phyloP scores from a whole-genome alignment of 2,113 vertebrate species.

The Nycticryphes semicollaris region DNA sequence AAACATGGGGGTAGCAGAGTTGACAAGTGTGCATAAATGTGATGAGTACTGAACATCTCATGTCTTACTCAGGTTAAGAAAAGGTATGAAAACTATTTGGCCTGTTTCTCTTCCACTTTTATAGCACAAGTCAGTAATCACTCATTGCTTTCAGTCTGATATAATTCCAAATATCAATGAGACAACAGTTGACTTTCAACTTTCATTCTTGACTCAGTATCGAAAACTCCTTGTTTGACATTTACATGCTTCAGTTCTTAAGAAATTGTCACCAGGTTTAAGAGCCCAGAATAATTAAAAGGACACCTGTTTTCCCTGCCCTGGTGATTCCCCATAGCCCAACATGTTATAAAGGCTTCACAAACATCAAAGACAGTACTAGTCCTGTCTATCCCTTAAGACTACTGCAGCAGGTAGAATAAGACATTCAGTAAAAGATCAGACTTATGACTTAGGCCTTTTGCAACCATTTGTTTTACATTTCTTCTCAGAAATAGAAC shows the following conservation, averaged over 20 bases:
- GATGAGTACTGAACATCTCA: not conserved
- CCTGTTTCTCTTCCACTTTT: not conserved
- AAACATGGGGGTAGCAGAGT: rapidly evolving
- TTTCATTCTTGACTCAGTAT: not conserved
- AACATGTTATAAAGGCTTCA: not conserved
- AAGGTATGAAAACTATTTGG: not conserved
- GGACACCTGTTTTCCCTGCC: not conserved
- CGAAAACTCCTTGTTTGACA: not conserved
- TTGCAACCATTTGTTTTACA: not conserved
- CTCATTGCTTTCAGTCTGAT: not conserved
- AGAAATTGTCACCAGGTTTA: not conserved
- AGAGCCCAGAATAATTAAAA: not conserved
- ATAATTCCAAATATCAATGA: not conserved
- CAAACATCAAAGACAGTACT: not conserved
- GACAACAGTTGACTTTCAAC: not conserved
- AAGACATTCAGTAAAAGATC: not conserved
- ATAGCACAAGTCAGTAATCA: not conserved
- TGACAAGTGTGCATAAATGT: not conserved
- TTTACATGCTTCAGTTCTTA: not conserved
- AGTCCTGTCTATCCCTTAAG: not conserved
- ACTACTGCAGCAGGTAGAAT: not conserved
- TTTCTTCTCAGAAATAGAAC: not conserved
- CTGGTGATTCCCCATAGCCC: not conserved
- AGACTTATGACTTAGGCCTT: not conserved
- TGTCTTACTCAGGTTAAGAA: not conserved